These are phyloP conservation scores for Quadroppia sp. DNA, from an alignment of 2,888 invertebrate species.

Conservation along the genomic window DNA sequence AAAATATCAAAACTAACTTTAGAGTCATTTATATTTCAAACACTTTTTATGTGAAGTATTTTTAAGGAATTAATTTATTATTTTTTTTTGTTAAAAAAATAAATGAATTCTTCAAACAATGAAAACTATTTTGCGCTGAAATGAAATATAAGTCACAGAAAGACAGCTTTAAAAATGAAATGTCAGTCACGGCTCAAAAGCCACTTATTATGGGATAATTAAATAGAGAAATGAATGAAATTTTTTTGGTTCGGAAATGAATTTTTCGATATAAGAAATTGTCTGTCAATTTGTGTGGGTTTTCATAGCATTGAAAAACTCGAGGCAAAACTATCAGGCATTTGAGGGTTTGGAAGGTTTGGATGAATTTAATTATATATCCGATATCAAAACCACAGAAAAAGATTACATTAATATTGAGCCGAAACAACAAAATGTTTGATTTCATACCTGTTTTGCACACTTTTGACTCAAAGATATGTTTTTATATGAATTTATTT, in stretches of 20 bases:
- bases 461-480: neutral
- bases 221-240: neutral
- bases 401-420: too few species aligned
- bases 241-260: neutral
- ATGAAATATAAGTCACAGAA: neutral
- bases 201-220: neutral
- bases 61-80: too few species aligned
- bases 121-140: neutral
- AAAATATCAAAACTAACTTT: slow-evolving; percentile 2
- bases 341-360: neutral
- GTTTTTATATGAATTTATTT: too few species aligned
- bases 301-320: neutral
- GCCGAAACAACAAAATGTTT: too few species aligned
- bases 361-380: neutral
- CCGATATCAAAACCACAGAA: too few species aligned
- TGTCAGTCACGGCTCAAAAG: slow-evolving; percentile 10
- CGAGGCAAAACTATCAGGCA: neutral
- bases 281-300: neutral
- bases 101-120: too few species aligned
- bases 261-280: neutral
- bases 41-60: too few species aligned
- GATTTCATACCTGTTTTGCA: slow-evolving; percentile 7
- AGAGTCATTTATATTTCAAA: slow-evolving; percentile 1
- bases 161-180: neutral
- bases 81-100: too few species aligned